Evolutionary conservation across 1,140 invertebrate species (phyloP).

Genomic region (Drosophila sechellia): DNA sequence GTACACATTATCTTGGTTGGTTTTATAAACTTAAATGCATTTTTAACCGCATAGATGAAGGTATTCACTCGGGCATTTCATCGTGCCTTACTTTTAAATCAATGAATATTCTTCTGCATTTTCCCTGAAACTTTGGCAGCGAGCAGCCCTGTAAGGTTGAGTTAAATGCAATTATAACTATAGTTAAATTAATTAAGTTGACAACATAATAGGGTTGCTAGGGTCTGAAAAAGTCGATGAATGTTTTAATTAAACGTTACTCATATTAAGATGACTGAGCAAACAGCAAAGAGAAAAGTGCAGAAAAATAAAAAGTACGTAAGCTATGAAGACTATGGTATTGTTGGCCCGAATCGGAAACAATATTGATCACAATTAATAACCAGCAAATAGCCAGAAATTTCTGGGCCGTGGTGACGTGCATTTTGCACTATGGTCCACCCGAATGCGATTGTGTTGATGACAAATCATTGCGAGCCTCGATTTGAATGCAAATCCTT

Average conservation of each 20-base stretch:
- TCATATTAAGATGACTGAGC: slow-evolving; percentile 27
- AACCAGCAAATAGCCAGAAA: slow-evolving; percentile 16
- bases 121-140: slow-evolving; percentile 46
- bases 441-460: slow-evolving; percentile 29
- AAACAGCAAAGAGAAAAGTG: not conserved
- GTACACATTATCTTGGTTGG: no score
- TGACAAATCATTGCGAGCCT: slow-evolving; percentile 58
- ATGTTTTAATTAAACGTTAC: slow-evolving; percentile 73
- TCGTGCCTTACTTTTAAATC: no score
- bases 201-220: slow-evolving; percentile 46
- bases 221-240: slow-evolving; percentile 49
- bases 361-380: no score
- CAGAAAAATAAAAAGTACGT: slow-evolving; percentile 13
- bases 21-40: no score
- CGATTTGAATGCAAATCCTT: slow-evolving; percentile 46
- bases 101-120: no score
- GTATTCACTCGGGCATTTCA: no score
- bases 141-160: not conserved
- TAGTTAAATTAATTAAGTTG: slow-evolving; percentile 77
- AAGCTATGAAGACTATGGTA: not conserved
- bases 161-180: slow-evolving; percentile 40
- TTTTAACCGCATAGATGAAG: no score
- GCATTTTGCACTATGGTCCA: not conserved
- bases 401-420: slow-evolving; percentile 21
- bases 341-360: no score